Base-by-base conservation (phyloP, 2,888 invertebrate genomes). In the Diplazon laetatorius region DNA sequence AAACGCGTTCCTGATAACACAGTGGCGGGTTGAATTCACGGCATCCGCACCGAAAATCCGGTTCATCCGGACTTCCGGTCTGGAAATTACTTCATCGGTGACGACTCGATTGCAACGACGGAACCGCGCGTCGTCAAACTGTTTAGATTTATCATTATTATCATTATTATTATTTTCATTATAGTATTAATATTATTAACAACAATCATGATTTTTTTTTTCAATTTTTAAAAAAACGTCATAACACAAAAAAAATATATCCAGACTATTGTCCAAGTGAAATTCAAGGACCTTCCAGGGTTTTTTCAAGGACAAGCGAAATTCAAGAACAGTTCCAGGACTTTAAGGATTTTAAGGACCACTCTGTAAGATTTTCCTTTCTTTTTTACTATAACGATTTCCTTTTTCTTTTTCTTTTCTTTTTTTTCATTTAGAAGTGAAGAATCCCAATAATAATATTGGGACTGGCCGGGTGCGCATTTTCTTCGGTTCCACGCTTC, bases 11-110 rank as follows among this genome's bases (percentile, higher is more conserved):
- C 14, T 55, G 75, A 63, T 30, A 76, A 72, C 71, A 71, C 63
- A 39, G 71, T 62, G 39, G 77, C 14, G 25, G 22, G 25, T 25
- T 30, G 25, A 50, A 50, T 22, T 50, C 52, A 25, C 25, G 55
- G 52, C 81, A 76, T 80, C 73, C 78, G 72, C 79, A 81, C 66
- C 81, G 69, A 65, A 72, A 79, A 79, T 79, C 74, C 78, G 75
- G 71, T 71, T 62, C 52, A 55, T 55, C 55, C 12, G 42, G 52
- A 66, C 55, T 66, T 66, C 66, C 66, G 22, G 42, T 63, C 18
- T 30, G 63, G n/a, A 52, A 52, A 16, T 66, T 42, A 55, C 16
- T n/a, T 52, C 65, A 39, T 14, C 10, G 8, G 9, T 12, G 1
- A 12, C 10, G 37, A 18, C 35, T 2, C 18, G 37, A 37, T 37